phyloP scores from a whole-genome alignment of 1,140 invertebrate genomes.

The Hypothenemus hampei region DNA sequence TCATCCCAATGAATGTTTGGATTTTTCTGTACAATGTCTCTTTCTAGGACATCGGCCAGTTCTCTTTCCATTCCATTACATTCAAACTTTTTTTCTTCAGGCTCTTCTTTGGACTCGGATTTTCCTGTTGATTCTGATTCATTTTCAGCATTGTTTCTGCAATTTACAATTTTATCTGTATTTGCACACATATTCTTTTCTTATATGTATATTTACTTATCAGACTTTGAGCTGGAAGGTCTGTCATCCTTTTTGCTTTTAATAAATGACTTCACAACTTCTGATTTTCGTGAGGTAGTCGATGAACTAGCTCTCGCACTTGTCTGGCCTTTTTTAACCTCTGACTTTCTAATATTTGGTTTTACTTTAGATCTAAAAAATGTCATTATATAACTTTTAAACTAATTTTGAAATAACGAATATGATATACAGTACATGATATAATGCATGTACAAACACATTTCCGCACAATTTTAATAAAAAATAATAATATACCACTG shows the following conservation, averaged over 20 bases:
- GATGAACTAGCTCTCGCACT: constrained; percentile 35
- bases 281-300: constrained; percentile 33
- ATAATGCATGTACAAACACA: too few species aligned
- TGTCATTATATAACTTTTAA: constrained; percentile 7
- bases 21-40: constrained; percentile 97
- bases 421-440: too few species aligned
- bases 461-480: too few species aligned
- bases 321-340: constrained; percentile 32
- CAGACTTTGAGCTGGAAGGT: constrained; percentile 42
- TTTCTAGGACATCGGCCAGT: constrained; percentile 89
- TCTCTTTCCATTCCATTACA: constrained; percentile 84
- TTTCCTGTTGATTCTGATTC: constrained; percentile 55
- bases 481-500: too few species aligned
- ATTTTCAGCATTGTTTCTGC: neutral
- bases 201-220: constrained; percentile 22
- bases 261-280: constrained; percentile 16
- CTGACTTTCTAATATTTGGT: constrained; percentile 35
- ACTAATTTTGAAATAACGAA: too few species aligned
- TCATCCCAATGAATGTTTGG: constrained; percentile 96
- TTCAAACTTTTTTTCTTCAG: constrained; percentile 88
- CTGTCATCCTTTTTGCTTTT: constrained; percentile 41
- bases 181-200: too few species aligned
- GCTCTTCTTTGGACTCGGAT: constrained; percentile 56
- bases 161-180: too few species aligned
- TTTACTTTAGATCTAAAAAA: constrained; percentile 35